Evolutionary conservation across 2,113 vertebrate genomes (phyloP).

Genomic region (Phalacrocorax aristotelis): DNA sequence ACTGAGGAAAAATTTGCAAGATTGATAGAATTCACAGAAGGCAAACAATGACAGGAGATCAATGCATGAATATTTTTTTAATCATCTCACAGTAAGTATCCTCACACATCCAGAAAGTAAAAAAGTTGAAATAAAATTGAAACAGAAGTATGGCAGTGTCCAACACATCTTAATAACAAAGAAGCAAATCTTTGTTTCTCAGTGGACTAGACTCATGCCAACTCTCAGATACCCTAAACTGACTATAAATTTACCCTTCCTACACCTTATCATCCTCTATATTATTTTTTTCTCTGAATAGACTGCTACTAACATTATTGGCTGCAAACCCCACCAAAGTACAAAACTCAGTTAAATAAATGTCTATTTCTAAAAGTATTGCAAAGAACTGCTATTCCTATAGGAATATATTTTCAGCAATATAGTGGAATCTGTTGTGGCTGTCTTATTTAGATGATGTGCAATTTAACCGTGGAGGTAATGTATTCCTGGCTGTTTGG

Average conservation of each 20-base stretch:
- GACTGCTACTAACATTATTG: background rate
- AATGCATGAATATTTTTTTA: background rate
- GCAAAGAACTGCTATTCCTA: background rate
- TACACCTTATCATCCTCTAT: background rate
- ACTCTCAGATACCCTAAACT: background rate
- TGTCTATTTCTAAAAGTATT: background rate
- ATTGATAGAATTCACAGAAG: background rate
- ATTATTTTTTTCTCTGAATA: background rate
- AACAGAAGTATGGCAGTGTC: background rate
- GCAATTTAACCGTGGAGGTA: background rate
- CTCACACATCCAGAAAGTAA: background rate
- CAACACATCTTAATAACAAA: background rate
- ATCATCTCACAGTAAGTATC: background rate
- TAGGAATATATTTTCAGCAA: background rate
- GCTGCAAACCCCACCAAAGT: background rate
- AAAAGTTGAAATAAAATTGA: background rate
- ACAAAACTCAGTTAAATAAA: conserved; percentile 1
- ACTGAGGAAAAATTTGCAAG: background rate
- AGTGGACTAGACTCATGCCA: background rate
- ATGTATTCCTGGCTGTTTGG: background rate
- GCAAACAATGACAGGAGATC: background rate
- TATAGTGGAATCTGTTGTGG: background rate
- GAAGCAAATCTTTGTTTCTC: background rate
- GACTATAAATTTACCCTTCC: background rate
- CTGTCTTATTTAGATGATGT: background rate